Base-by-base conservation (phyloP, 2,797 vertebrate species). In the Cossypha caffra region DNA sequence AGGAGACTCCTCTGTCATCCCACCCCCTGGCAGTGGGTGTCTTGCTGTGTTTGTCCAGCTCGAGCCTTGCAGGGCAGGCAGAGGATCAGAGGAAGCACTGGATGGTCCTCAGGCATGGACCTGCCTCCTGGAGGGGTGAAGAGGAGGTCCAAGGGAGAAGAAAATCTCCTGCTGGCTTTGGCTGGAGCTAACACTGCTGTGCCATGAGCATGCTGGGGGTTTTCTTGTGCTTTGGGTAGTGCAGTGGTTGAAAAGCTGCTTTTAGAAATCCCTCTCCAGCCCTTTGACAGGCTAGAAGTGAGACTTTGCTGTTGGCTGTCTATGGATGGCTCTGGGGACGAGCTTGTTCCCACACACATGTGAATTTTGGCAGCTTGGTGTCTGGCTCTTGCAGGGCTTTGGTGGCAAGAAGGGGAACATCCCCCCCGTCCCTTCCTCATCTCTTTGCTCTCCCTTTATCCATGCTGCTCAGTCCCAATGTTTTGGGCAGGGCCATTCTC, bases 401-500 rank as follows among this genome's bases (percentile, higher is more conserved):
- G 48, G n/a, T 51, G 57, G 16, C 51, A 66, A 69, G 61, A 54
- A 64, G 17, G 21, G 33, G 31, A 67, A 43, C 38, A 37, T n/a
- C 4, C 6, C 25, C 15, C 72, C 15, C 7, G 2, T 52, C n/a
- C 38, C 10, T 48, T 15, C 38, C 25, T 73, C 28, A 24, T 24
- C 18, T 51, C 48, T 11, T 16, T 29, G 9, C 4, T 50, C 29
- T 55, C 28, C 28, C 66, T 55, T 77, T 28, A 43, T 23, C 55
- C 15, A 3, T 10, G 26, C 38, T 85, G 19, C n/a, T 26, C 59
- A 62, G 21, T 9, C n/a, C 35, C 0, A 1, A 1, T 37, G 6
- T 33, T 83, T 54, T 59, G 1, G 16, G 18, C 47, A 35, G 4
- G 1, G 7, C 82, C 16, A 6, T 23, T 77, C 45, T 73, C 40